Base-by-base conservation (phyloP, 2,888 invertebrate species). In the Drepana falcataria region DNA sequence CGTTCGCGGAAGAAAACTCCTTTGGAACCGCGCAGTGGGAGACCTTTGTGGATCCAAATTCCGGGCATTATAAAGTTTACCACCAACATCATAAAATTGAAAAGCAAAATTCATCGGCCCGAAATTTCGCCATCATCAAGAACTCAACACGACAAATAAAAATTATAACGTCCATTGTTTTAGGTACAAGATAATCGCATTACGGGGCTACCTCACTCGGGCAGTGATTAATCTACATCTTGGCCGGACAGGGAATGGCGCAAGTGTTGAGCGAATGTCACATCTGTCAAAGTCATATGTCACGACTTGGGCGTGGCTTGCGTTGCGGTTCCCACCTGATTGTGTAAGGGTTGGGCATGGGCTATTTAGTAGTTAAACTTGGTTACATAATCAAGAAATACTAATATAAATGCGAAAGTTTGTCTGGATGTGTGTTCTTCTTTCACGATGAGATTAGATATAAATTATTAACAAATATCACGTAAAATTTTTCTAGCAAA, bases 161-260 rank as follows among this genome's bases (percentile, higher is more conserved):
- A 79, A 79, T 70, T 65, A 59, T 60, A 59, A 62, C 60, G 59
- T 56, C 63, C 80, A 83, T 83, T 86, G 85, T 85, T 84, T 83
- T 73, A 66, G 77, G 69, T 76, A 87, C 87, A 86, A 85, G 86
- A 83, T 85, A 83, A 87, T 82, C 81, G 85, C 87, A 87, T 87
- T 87, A 87, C 79, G 75, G 75, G 76, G 75, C 76, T 74, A 78
- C 62, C 74, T 66, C 72, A 70, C 75, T 72, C 69, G 71, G 71
- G 67, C 47, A 54, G 65, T 70, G 77, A 87, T 87, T 87, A 85
- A 87, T 87, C 83, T 80, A 69, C 70, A 77, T 77, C 73, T 78
- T 73, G 65, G 69, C 64, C 63, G 71, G 75, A 73, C 73, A 59
- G 54, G 41, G 7, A 5, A 7, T 44, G 44, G 44, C 44, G 9